Conservation (phyloP, 2,797 vertebrate genomes). For the Gouania willdenowi region DNA sequence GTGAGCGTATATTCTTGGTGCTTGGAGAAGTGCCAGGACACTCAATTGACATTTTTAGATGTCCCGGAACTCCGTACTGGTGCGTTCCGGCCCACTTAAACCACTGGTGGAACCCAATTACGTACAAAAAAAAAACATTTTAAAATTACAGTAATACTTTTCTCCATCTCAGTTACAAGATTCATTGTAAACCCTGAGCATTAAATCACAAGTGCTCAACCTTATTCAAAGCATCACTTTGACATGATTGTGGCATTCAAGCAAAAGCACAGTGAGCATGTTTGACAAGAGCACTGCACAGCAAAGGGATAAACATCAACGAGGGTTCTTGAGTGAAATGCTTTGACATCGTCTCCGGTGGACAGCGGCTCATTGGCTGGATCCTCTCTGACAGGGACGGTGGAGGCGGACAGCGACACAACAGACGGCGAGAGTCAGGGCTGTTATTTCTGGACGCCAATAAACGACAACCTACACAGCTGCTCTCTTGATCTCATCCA, state of each 20-base stretch:
- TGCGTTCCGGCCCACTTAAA: too few relatives aligned
- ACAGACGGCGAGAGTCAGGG: background rate
- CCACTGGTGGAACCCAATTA: too few relatives aligned
- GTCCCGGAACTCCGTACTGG: too few relatives aligned
- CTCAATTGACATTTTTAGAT: too few relatives aligned
- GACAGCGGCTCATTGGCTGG: slow-evolving; percentile 1
- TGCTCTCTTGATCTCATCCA: background rate
- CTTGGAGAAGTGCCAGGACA: too few relatives aligned
- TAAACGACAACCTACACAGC: background rate
- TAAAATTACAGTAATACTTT: too few relatives aligned
- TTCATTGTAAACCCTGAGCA: too few relatives aligned
- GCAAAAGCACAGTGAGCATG: slow-evolving; percentile 1
- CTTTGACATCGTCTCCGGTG: slow-evolving; percentile 8
- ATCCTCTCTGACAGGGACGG: slow-evolving; percentile 3
- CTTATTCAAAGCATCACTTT: background rate
- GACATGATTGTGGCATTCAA: background rate
- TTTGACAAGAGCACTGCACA: background rate
- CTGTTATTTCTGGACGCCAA: slow-evolving; percentile 7
- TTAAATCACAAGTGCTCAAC: background rate
- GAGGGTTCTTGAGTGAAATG: background rate
- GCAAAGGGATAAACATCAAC: background rate
- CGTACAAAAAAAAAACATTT: too few relatives aligned
- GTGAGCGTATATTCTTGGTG: too few relatives aligned
- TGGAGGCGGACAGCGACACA: background rate
- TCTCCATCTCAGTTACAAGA: too few relatives aligned